Base-by-base conservation (phyloP, 2,797 vertebrate species). In the Chlorospingus semifuscus region DNA sequence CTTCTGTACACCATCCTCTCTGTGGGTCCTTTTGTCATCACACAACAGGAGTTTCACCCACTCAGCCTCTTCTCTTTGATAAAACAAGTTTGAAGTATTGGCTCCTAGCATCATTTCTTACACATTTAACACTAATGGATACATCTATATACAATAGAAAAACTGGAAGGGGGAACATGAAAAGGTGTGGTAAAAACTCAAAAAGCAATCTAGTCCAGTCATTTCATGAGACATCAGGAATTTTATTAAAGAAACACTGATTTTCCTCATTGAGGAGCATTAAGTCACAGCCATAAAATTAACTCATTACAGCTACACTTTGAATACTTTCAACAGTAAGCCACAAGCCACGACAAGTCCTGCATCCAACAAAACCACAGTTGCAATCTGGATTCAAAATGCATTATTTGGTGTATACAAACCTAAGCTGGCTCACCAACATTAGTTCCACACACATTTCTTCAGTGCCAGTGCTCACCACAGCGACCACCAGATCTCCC, bases 381-480 rank as follows among this genome's bases (percentile, higher is more conserved):
- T 2, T 71, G 17, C 34, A 91, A 21, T 42, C 19, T 36, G 36
- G 30, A 69, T 75, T 87, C 27, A 69, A 79, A 89, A 86, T 11
- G 9, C 34, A 29, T 69, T 70, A 88, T 29, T 41, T 39, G 3
- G 23, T 60, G 23, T 23, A 47, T 8, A 23, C 17, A 61, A 34
- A 72, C 52, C 2, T 11, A 37, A 49, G n/a, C 0, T 30, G 29
- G 21, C 53, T 90, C 61, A 64, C 15, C 4, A 3, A 15, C 18
- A 24, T 37, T 41, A 37, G 29, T 24, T 59, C 29, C 37, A 49
- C 0, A 1, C 10, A 71, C 0, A 0, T 29, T 81, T 87, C 57
- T 55, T 52, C 41, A 81, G 42, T 1, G 2, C 26, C 32, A 76
- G 15, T 3, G 13, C 44, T 81, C 80, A 41, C 44, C 18, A 6